Evolutionary conservation across 1,140 invertebrate species (phyloP).

Genomic region (Calliphora vicina): DNA sequence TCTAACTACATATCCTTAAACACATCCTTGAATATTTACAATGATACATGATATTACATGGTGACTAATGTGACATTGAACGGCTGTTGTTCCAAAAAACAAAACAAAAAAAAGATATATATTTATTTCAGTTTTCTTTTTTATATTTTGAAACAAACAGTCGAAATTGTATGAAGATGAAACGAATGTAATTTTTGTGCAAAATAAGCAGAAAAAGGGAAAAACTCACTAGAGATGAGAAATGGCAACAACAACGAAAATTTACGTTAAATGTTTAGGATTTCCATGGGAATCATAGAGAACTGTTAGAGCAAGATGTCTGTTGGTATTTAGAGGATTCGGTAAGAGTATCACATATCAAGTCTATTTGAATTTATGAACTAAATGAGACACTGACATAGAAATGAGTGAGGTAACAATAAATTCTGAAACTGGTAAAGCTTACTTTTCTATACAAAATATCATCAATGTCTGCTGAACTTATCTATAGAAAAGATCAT

Average conservation of each 20-base stretch:
- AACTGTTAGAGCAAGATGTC: not conserved
- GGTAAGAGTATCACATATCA: too few relatives aligned
- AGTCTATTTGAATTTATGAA: not conserved
- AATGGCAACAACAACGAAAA: not conserved
- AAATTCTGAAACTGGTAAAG: too few relatives aligned
- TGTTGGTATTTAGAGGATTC: too few relatives aligned
- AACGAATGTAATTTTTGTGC: not conserved
- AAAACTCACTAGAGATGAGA: too few relatives aligned
- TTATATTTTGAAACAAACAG: not conserved
- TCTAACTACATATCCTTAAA: not conserved
- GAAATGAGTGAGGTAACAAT: too few relatives aligned
- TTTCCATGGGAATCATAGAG: not conserved
- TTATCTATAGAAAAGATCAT: too few relatives aligned
- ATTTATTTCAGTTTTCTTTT: not conserved
- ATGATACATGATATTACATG: not conserved
- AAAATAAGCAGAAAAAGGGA: not conserved
- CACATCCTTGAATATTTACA: not conserved
- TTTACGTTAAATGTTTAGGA: not conserved
- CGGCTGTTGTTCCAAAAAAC: not conserved
- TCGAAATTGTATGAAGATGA: not conserved
- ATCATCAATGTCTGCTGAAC: too few relatives aligned
- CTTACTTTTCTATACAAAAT: too few relatives aligned
- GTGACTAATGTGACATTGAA: conserved; percentile 26
- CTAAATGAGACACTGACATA: not conserved
- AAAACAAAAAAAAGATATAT: not conserved